These are phyloP conservation scores for Drosophila insularis DNA, from an alignment of 1,140 invertebrate genomes.

Conservation along the genomic window DNA sequence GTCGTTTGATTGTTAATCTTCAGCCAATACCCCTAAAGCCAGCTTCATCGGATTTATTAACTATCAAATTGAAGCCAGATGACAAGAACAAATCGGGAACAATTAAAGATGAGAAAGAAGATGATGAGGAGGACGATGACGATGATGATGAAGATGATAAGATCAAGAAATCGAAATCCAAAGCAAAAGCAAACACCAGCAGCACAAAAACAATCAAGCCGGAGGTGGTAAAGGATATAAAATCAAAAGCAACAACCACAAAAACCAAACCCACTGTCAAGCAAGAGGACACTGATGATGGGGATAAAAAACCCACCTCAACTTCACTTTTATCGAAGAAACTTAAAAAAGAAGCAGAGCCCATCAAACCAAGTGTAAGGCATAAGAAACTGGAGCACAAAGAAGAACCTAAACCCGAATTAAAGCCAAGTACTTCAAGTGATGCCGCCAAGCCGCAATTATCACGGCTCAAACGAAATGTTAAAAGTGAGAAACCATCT, in stretches of 20 bases:
- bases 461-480: slow-evolving; percentile 36
- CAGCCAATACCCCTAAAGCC: slow-evolving; percentile 86
- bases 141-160: slow-evolving; percentile 20
- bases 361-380: slow-evolving; percentile 11
- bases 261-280: slow-evolving; percentile 15
- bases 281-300: slow-evolving; percentile 15
- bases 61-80: slow-evolving; percentile 84
- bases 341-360: slow-evolving; percentile 1
- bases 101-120: slow-evolving; percentile 37
- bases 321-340: not conserved
- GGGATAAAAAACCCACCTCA: not conserved
- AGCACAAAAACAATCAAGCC: slow-evolving; percentile 1
- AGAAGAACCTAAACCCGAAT: slow-evolving; percentile 2
- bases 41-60: slow-evolving; percentile 84
- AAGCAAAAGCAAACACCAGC: slow-evolving; percentile 19
- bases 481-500: slow-evolving; percentile 1
- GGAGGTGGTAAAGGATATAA: slow-evolving; percentile 7
- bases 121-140: slow-evolving; percentile 12
- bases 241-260: slow-evolving; percentile 8
- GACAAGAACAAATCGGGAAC: slow-evolving; percentile 56
- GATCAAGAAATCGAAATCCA: slow-evolving; percentile 54
- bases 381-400: slow-evolving; percentile 3
- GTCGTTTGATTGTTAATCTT: slow-evolving; percentile 89
- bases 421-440: slow-evolving; percentile 46
- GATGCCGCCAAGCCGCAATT: slow-evolving; percentile 36